These are phyloP conservation scores for Drosophila siamana DNA, from an alignment of 2,888 invertebrate genomes.

Conservation along the genomic window DNA sequence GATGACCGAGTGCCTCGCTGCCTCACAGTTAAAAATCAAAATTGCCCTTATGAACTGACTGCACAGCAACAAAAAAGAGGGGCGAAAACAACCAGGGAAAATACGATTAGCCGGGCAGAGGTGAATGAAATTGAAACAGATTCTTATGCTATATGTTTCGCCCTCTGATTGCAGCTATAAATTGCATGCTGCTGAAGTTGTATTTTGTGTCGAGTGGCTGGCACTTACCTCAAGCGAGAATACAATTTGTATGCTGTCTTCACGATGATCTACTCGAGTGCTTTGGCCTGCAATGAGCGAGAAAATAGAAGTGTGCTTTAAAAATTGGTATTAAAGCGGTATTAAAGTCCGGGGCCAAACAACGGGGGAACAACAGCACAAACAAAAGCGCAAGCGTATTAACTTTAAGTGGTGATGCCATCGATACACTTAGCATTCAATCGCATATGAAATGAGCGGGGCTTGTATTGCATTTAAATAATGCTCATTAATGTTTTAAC, in stretches of 20 bases:
- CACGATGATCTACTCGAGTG: conserved; percentile 21
- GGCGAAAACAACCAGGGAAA: not conserved
- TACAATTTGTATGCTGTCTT: conserved; percentile 47
- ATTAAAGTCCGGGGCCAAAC: no score
- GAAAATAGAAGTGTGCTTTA: no score
- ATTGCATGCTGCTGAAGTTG: conserved; percentile 25
- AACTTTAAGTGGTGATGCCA: conserved; percentile 15
- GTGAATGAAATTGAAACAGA: conserved; percentile 43
- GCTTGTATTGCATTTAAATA: conserved; percentile 23
- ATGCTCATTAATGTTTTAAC: conserved; percentile 29
- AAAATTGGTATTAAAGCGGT: no score
- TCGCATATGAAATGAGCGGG: conserved; percentile 6
- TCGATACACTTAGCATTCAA: no score
- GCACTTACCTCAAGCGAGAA: conserved; percentile 55
- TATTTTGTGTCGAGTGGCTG: conserved; percentile 11
- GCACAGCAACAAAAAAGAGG: not conserved
- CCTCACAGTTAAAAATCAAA: conserved; percentile 42
- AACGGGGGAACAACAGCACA: no score
- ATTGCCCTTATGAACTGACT: conserved; percentile 46
- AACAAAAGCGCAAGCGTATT: conserved; percentile 6
- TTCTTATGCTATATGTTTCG: conserved; percentile 10
- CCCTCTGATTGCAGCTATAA: conserved; percentile 25
- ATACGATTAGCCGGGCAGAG: conserved; percentile 41
- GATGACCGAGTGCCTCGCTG: conserved; percentile 4
- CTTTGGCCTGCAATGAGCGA: conserved; percentile 33